Percentiles rank a stretch among this genome's conserved stretches.
Evolutionary conservation across 2,888 invertebrate genomes (phyloP).

Genomic region (Chrysolina haemoptera): DNA sequence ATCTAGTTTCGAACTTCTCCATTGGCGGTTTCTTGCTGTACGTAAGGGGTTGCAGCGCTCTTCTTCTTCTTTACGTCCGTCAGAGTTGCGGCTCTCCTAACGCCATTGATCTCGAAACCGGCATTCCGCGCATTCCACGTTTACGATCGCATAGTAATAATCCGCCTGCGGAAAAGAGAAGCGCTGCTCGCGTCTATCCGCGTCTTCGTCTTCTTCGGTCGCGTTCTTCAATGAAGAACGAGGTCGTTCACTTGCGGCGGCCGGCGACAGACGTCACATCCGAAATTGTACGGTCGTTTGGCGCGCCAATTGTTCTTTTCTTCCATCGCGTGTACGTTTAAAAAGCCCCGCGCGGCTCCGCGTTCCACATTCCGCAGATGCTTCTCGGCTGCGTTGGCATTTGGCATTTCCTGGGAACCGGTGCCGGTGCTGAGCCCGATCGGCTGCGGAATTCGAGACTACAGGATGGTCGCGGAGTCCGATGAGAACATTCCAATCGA

Average conservation of each 20-base stretch:
- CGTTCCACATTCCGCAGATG: constrained; percentile 7
- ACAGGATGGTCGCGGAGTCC: not conserved
- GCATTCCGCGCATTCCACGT: constrained; percentile 1
- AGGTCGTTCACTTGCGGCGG: constrained; percentile 10
- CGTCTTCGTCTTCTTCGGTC: constrained; percentile 4
- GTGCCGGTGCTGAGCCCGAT: not conserved
- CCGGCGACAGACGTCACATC: not conserved
- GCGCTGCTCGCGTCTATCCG: not conserved
- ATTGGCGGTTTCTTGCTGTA: too few species aligned
- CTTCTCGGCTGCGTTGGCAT: not conserved
- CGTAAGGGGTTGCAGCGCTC: too few species aligned
- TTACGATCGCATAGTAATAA: constrained; percentile 9
- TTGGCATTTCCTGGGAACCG: constrained; percentile 10
- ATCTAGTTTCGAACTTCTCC: too few species aligned
- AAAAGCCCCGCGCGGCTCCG: not conserved
- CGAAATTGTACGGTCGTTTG: constrained; percentile 11
- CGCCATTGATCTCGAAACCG: constrained; percentile 1
- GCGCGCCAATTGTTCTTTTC: too few species aligned
- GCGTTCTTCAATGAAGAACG: constrained; percentile 20
- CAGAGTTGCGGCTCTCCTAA: too few species aligned
- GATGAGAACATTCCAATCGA: too few species aligned
- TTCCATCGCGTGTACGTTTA: not conserved
- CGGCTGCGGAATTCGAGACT: not conserved
- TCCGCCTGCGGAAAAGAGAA: not conserved
- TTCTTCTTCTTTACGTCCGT: too few species aligned